phyloP scores from a whole-genome alignment of 2,888 invertebrate species.

The Diadegma fenestrale region DNA sequence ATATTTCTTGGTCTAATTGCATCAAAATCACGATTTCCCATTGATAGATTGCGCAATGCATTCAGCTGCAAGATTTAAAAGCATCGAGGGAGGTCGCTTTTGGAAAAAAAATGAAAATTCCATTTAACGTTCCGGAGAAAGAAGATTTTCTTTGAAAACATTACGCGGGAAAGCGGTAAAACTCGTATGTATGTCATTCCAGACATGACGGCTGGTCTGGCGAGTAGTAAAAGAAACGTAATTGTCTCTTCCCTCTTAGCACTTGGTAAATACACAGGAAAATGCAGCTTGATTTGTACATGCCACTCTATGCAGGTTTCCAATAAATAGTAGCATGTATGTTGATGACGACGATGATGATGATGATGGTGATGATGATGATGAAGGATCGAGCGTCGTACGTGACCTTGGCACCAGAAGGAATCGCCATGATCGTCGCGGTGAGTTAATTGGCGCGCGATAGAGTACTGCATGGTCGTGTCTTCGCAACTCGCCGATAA shows the following conservation, averaged over 20 bases:
- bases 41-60: not conserved
- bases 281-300: not conserved
- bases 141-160: conserved; percentile 6
- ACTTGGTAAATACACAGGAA: conserved; percentile 21
- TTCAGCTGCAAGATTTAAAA: not conserved
- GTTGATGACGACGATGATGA: not conserved
- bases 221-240: conserved; percentile 43
- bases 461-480: conserved; percentile 59
- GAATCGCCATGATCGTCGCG: conserved; percentile 56
- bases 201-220: not conserved
- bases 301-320: conserved; percentile 5
- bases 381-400: conserved; percentile 39
- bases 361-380: not conserved
- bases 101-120: not conserved
- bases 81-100: no score
- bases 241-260: conserved; percentile 56
- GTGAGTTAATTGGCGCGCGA: conserved; percentile 61
- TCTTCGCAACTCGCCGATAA: conserved; percentile 32
- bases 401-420: conserved; percentile 66
- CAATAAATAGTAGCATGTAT: not conserved
- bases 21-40: not conserved
- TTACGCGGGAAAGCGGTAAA: conserved; percentile 19
- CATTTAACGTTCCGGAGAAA: not conserved
- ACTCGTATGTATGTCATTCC: not conserved
- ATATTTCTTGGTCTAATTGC: not conserved